Evolutionary conservation across 1,140 invertebrate species (phyloP), one percentile per base, ranked within the genome.

Genomic region (Dreissena polymorpha): DNA sequence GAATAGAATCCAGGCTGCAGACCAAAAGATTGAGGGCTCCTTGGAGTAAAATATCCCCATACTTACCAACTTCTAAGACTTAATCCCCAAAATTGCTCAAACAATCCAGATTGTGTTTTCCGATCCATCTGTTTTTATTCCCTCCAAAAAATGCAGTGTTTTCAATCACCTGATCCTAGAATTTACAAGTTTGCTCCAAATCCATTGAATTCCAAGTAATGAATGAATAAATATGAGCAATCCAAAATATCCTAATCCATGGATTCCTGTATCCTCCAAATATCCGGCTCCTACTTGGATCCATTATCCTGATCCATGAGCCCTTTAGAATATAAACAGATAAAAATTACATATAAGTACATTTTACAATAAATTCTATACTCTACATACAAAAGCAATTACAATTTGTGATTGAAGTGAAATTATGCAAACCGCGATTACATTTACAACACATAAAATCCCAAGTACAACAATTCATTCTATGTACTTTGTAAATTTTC

Each of bases 291-390:
- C 39, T 39, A 39, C 39, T 39, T 39, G 57, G 57, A 60, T 60
- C 57, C 57, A n/a, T n/a, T 5, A 23, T 18, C 57, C 57, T 60
- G 57, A 60, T 60, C 57, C 57, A 60, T 60, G 57, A n/a, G 57
- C 57, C 57, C 57, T 60, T 60, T 60, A 60, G 16, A 60, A 60
- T 60, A 23, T 60, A 60, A 60, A 60, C 21, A 60, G 21, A n/a
- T n/a, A 60, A 60, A 18, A 23, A n/a, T 60, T n/a, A n/a, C 21
- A 60, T n/a, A 60, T 5, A 18, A 60, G 57, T n/a, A 60, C 57
- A n/a, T 60, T 23, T 60, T n/a, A 60, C 16, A 60, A 23, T n/a
- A 60, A 60, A 60, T 60, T n/a, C 16, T 3, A 60, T n/a, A 23
- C 12, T n/a, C 10, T 23, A 23, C 16, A 23, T 60, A 18, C 16